These are phyloP conservation scores for Hippoglossus stenolepis DNA, from an alignment of 2,113 vertebrate genomes.

Conservation along the genomic window DNA sequence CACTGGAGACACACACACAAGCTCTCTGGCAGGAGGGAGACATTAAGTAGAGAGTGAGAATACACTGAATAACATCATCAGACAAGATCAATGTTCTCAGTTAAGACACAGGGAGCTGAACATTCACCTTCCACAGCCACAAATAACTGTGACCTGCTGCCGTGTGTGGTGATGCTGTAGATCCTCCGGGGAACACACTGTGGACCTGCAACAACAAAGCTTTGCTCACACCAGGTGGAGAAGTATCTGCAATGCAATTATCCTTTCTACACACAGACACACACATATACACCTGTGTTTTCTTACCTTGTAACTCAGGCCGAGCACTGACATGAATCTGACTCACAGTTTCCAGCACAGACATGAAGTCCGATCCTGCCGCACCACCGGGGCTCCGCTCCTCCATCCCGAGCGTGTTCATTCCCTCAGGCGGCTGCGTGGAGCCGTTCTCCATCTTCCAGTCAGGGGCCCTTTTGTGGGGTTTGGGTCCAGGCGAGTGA, in stretches of 20 bases:
- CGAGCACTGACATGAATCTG: slow-evolving; percentile 80
- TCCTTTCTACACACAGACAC: neutral
- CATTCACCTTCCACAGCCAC: slow-evolving; percentile 79
- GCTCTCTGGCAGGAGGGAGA: slow-evolving; percentile 73
- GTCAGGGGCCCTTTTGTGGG: neutral
- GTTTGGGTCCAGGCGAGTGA: slow-evolving; percentile 27
- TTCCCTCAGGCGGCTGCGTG: neutral
- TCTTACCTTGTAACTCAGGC: slow-evolving; percentile 78
- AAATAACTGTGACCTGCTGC: slow-evolving; percentile 72
- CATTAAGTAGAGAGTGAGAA: neutral
- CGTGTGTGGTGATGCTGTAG: slow-evolving; percentile 78
- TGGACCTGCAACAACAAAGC: slow-evolving; percentile 68
- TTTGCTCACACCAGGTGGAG: neutral
- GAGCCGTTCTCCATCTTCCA: neutral
- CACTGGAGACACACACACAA: slow-evolving; percentile 82
- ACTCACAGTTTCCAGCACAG: slow-evolving; percentile 70
- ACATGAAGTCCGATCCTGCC: slow-evolving; percentile 49
- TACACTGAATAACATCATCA: neutral
- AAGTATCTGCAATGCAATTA: neutral
- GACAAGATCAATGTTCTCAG: neutral
- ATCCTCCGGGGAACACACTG: slow-evolving; percentile 81
- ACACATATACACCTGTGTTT: neutral
- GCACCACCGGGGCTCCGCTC: slow-evolving; percentile 10
- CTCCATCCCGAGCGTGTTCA: neutral
- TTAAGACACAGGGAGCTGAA: neutral